Percentiles rank a stretch among this genome's conserved stretches.
Evolutionary conservation across 2,113 vertebrate genomes (phyloP).

Genomic region (Campylomormyrus tamandua): DNA sequence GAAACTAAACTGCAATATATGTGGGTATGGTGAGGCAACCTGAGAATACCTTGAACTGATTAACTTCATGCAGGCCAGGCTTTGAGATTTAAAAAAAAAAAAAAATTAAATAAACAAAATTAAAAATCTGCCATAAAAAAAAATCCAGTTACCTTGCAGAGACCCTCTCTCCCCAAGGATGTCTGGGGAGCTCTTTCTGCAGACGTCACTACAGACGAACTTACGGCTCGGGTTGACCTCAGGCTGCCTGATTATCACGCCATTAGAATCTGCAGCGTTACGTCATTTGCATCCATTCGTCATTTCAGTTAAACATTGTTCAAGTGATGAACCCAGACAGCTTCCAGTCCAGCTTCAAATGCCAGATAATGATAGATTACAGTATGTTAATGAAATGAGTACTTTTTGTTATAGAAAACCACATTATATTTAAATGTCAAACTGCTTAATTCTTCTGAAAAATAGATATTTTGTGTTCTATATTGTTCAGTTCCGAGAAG

Average conservation of each 20-base stretch:
- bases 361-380: background rate
- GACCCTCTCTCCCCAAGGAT: background rate
- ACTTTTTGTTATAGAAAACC: background rate
- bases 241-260: background rate
- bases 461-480: background rate
- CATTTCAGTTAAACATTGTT: background rate
- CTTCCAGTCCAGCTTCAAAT: background rate
- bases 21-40: background rate
- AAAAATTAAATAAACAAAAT: background rate
- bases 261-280: background rate
- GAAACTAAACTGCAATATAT: background rate
- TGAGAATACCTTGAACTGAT: background rate
- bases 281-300: background rate
- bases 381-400: background rate
- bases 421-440: background rate
- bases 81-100: background rate
- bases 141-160: background rate
- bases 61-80: background rate
- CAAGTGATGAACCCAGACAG: background rate
- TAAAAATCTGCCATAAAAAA: background rate
- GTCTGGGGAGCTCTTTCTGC: background rate
- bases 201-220: background rate
- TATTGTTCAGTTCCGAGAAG: background rate
- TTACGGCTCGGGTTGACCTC: background rate
- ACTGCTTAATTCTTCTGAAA: background rate